Base-by-base conservation (phyloP, 37 sponge, comb jelly and placozoan species). In the Cladorhizidae sp. region DNA sequence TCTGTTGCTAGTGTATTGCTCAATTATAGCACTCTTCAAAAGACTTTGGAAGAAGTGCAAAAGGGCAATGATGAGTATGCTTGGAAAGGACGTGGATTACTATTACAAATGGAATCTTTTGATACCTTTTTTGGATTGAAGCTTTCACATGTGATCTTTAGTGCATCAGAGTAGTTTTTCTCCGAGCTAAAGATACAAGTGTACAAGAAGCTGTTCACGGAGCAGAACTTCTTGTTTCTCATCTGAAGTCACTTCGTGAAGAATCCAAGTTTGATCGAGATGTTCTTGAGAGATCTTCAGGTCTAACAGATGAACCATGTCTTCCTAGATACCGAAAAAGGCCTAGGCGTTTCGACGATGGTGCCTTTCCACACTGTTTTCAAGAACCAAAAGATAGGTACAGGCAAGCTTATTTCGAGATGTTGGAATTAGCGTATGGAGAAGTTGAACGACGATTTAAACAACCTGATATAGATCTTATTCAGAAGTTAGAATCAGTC, bases 111-210 rank as follows among this genome's bases (percentile, higher is more conserved):
- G 83, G 75, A 84, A 39, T 57, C 64, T 42, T 87, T 88, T 82
- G 69, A 42, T 23, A 84, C 84, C 21, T 86, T 50, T 29, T 89
- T 90, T 82, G 81, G 82, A 1, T 64, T 93, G 62, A 83, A 83
- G 49, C 84, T 84, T 51, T 57, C 74, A 11, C 51, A 75, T 40
- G 39, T 85, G 51, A 17, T 85, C 21, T 85, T 63, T 56, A 42
- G 73, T 55, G 39, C 54, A 79, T 3, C 86, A 86, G 45, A 65
- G 52, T 51, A 68, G 56, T 25, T 69, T 76, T 52, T 54, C 38
- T 1, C 50, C 76, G 7, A 43, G 62, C 56, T 40, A 75, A 35
- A 77, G 75, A 63, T n/a, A n/a, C n/a, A n/a, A n/a, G n/a, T n/a
- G n/a, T n/a, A n/a, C n/a, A n/a, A n/a, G n/a, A n/a, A n/a, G 84